Percentiles rank a stretch among this genome's conserved stretches.
Conservation (phyloP, 2,888 invertebrate species). For the Saturnia japonica region DNA sequence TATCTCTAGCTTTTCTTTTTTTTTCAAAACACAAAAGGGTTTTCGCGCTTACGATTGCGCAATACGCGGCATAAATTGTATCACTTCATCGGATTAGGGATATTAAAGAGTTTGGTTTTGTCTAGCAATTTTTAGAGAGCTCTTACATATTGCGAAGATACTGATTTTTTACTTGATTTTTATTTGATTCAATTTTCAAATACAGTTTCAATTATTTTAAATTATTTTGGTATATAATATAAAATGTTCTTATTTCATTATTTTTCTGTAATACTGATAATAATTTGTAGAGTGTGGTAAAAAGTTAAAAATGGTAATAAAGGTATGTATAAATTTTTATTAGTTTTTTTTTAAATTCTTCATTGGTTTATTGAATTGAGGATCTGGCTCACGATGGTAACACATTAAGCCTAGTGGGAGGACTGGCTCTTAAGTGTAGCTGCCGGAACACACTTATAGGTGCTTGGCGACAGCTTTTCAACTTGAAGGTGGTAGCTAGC, state of each 20-base stretch:
- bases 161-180: not conserved
- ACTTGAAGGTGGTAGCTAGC: too few species aligned
- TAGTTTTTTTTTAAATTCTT: too few species aligned
- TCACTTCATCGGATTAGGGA: constrained; percentile 52
- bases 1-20: constrained; percentile 44
- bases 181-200: constrained; percentile 20
- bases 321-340: too few species aligned
- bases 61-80: constrained; percentile 49
- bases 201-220: not conserved
- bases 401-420: too few species aligned
- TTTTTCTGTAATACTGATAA: not conserved
- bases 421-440: too few species aligned
- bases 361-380: too few species aligned
- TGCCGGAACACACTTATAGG: too few species aligned
- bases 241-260: not conserved
- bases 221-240: too few species aligned
- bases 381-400: too few species aligned
- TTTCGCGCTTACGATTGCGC: constrained; percentile 43
- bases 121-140: not conserved
- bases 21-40: constrained; percentile 47
- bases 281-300: not conserved
- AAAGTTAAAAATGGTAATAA: too few species aligned
- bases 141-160: not conserved
- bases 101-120: constrained; percentile 48
- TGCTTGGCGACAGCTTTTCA: too few species aligned